Evolutionary conservation across 2,888 invertebrate genomes (phyloP).

Genomic region (Cheiracanthium punctorium): DNA sequence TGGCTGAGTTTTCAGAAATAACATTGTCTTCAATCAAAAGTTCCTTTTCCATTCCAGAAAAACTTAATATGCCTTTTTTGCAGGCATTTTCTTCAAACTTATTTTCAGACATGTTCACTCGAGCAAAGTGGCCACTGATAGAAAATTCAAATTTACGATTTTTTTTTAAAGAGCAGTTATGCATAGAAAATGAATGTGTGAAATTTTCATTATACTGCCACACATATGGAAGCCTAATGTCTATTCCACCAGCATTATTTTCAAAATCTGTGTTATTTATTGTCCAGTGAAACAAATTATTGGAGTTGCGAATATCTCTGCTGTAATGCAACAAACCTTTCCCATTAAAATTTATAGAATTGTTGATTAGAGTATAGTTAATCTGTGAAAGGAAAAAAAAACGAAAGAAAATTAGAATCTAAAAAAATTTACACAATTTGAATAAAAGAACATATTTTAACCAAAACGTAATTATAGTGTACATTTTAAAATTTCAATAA

Average conservation of each 20-base stretch:
- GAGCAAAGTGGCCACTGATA: slow-evolving; percentile 95
- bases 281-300: slow-evolving; percentile 97
- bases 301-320: slow-evolving; percentile 93
- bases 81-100: slow-evolving; percentile 90
- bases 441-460: too few relatives aligned
- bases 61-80: slow-evolving; percentile 84
- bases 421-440: too few relatives aligned
- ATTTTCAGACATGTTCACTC: slow-evolving; percentile 90
- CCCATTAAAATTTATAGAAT: slow-evolving; percentile 89
- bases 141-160: slow-evolving; percentile 88
- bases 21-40: slow-evolving; percentile 88
- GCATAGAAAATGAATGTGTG: slow-evolving; percentile 91
- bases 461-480: too few relatives aligned
- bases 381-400: slow-evolving; percentile 79
- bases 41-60: slow-evolving; percentile 97
- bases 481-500: too few relatives aligned
- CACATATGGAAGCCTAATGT: slow-evolving; percentile 92
- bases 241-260: slow-evolving; percentile 91
- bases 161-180: slow-evolving; percentile 89
- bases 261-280: slow-evolving; percentile 90
- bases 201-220: slow-evolving; percentile 97
- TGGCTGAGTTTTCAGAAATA: slow-evolving; percentile 87
- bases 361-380: slow-evolving; percentile 90
- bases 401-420: too few relatives aligned
- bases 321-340: slow-evolving; percentile 91